A percentile compares a stretch with the other conserved stretches of the same genome.
phyloP scores from a whole-genome alignment of 2,888 invertebrate genomes.

The Apomyelois bistriatella region DNA sequence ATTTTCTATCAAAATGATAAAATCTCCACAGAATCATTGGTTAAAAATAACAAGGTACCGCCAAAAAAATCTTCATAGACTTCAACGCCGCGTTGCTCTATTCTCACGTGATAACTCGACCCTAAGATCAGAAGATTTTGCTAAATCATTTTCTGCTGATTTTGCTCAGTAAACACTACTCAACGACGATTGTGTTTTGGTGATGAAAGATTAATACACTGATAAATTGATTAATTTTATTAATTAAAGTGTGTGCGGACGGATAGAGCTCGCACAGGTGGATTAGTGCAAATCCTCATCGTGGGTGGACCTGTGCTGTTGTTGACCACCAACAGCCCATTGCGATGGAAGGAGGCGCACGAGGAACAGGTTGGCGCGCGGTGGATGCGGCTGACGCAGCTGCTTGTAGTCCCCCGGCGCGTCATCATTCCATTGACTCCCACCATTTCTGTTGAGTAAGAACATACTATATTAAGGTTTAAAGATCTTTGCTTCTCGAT shows the following conservation, averaged over 20 bases:
- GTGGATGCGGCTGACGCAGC: constrained; percentile 49
- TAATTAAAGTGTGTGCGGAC: constrained; percentile 53
- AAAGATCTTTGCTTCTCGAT: too few species aligned
- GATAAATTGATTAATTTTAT: neutral
- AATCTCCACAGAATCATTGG: too few species aligned
- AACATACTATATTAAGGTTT: too few species aligned
- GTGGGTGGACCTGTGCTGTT: constrained; percentile 17
- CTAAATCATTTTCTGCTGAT: too few species aligned
- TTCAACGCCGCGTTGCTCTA: too few species aligned
- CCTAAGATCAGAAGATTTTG: too few species aligned
- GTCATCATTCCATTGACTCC: constrained; percentile 55
- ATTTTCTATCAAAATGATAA: too few species aligned
- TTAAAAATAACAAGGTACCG: too few species aligned
- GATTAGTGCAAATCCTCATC: constrained; percentile 18
- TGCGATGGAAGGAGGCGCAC: constrained; percentile 44
- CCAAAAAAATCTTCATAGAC: too few species aligned
- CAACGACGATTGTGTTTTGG: too few species aligned
- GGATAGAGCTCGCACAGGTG: constrained; percentile 49
- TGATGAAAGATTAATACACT: neutral
- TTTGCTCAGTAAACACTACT: too few species aligned
- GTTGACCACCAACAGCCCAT: constrained; percentile 16
- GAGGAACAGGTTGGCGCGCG: constrained; percentile 55
- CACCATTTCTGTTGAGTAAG: constrained; percentile 47
- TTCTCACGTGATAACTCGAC: too few species aligned
- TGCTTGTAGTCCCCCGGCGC: constrained; percentile 55